Evolutionary conservation across 2,797 vertebrate species (phyloP).

Genomic region (Oceanodroma leucorhoa): DNA sequence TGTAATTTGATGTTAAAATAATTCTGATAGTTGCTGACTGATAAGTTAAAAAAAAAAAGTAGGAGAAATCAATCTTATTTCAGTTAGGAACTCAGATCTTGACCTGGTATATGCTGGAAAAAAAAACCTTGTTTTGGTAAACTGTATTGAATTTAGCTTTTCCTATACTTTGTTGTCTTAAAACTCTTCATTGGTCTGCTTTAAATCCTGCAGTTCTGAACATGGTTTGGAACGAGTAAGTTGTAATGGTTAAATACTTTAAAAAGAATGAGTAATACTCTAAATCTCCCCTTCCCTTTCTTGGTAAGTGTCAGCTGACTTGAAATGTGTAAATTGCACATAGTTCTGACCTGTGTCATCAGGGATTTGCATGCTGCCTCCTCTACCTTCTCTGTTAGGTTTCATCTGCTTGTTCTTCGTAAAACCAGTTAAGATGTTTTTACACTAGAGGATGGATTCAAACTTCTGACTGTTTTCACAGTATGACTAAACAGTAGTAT

Average conservation of each 20-base stretch:
- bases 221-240: not conserved
- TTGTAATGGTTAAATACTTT: not conserved
- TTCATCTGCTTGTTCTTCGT: not conserved
- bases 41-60: not conserved
- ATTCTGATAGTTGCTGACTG: not conserved
- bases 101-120: not conserved
- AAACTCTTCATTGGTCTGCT: not conserved
- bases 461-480: not conserved
- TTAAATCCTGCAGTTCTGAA: not conserved
- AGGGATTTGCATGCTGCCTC: not conserved
- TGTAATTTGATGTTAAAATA: not conserved
- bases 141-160: not conserved
- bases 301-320: not conserved
- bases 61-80: not conserved
- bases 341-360: not conserved
- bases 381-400: not conserved
- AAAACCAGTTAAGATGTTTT: not conserved
- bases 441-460: not conserved
- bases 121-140: not conserved
- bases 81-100: not conserved
- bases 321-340: not conserved
- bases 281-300: not conserved
- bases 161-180: not conserved
- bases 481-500: not conserved
- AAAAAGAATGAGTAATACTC: not conserved